These are phyloP conservation scores for Clepsis dumicolana DNA, from an alignment of 2,888 invertebrate genomes.

Conservation along the genomic window DNA sequence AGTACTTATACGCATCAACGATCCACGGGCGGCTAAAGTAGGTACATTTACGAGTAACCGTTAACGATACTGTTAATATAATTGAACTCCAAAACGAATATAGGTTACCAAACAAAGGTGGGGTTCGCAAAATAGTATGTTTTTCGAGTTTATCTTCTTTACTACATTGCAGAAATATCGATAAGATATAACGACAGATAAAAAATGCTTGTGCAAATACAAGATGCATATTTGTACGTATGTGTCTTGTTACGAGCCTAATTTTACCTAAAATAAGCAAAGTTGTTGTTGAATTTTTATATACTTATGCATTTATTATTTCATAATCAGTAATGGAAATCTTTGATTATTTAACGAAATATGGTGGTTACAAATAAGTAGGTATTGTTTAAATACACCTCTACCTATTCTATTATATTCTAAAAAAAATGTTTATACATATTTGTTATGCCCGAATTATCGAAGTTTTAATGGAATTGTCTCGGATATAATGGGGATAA, in stretches of 20 bases:
- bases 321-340: too few relatives aligned
- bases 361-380: too few relatives aligned
- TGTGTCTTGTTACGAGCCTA: slow-evolving; percentile 50
- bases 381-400: too few relatives aligned
- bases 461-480: too few relatives aligned
- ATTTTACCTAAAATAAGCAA: not conserved
- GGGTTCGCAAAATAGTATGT: slow-evolving; percentile 77
- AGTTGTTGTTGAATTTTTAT: not conserved
- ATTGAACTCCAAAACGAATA: slow-evolving; percentile 65
- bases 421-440: too few relatives aligned
- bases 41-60: not conserved
- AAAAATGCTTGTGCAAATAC: slow-evolving; percentile 76
- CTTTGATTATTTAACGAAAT: too few relatives aligned
- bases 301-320: too few relatives aligned
- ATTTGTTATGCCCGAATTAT: too few relatives aligned
- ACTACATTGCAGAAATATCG: slow-evolving; percentile 77
- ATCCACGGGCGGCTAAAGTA: not conserved
- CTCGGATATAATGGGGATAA: too few relatives aligned
- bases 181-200: slow-evolving; percentile 79
- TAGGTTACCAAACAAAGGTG: slow-evolving; percentile 82
- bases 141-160: slow-evolving; percentile 71
- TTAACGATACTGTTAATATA: slow-evolving; percentile 55
- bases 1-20: not conserved
- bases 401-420: too few relatives aligned
- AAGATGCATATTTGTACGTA: slow-evolving; percentile 78